Evolutionary conservation across 2,797 vertebrate genomes (phyloP), one percentile per base, ranked within the genome.

Genomic region (Sylvilagus floridanus): DNA sequence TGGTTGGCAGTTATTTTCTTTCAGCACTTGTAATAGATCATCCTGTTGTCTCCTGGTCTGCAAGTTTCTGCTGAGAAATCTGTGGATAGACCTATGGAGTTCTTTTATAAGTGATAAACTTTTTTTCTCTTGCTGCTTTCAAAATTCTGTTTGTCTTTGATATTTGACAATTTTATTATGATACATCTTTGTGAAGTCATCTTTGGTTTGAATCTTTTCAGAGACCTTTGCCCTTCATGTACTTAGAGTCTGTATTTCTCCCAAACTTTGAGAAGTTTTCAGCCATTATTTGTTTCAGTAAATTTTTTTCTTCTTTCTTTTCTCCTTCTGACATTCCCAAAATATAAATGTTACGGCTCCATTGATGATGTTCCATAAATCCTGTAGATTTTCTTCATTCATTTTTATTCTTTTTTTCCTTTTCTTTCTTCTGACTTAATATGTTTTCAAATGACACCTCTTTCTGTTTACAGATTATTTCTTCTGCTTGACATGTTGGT

Each of bases 131-230:
- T 62, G 35, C 62, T 86, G 50, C 77, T 75, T 60, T 68, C 28
- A 63, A 50, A 57, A 91, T 54, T 91, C 14, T 52, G 6, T 37
- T 86, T 89, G 71, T 90, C 68, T 66, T 94, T 91, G 24, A 37
- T 30, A 47, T 81, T 87, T 81, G 9, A 63, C 71, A 32, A 2
- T 66, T 88, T 72, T 32, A 79, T 79, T 47, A 35, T 84, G 47
- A 35, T 62, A 21, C 63, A 60, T 57, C 30, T 35, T 77, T 63
- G 32, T 73, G 21, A 82, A 32, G 1, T 88, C 21, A 37, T 81
- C 24, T 65, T 81, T 88, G 77, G 24, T 22, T 63, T 87, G 26
- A 75, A 52, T 9, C 37, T 76, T 76, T 26, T 22, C 75, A 16
- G 12, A 76, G n/a, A 76, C 19, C 37, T 82, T 63, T 63, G 77